Evolutionary conservation across 1,140 invertebrate genomes (phyloP).

Genomic region (Antheraea pernyi): DNA sequence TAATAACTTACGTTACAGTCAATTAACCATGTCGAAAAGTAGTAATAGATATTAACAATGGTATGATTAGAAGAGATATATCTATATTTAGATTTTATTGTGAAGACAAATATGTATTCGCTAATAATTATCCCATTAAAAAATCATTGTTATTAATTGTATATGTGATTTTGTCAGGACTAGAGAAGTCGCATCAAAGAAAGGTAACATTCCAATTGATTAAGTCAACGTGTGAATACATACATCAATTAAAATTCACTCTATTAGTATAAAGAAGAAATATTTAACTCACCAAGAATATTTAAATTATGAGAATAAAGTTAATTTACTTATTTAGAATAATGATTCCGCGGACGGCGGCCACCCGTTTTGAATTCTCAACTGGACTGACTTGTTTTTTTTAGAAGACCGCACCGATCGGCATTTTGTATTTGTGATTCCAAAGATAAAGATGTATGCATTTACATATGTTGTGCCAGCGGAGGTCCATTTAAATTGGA

Average conservation of each 20-base stretch:
- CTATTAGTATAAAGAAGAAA: conserved; percentile 36
- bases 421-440: conserved; percentile 68
- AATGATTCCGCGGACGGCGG: conserved; percentile 60
- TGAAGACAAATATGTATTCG: too few relatives aligned
- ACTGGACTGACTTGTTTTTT: conserved; percentile 46
- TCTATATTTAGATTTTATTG: too few relatives aligned
- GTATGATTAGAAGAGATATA: too few relatives aligned
- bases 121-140: too few relatives aligned
- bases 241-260: conserved; percentile 44
- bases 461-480: conserved; percentile 76
- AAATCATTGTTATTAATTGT: too few relatives aligned
- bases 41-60: too few relatives aligned
- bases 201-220: background rate
- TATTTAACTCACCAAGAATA: conserved; percentile 45
- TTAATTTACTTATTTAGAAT: conserved; percentile 76
- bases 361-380: conserved; percentile 66
- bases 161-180: background rate
- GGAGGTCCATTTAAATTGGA: conserved; percentile 75
- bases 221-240: background rate
- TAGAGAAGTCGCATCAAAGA: background rate
- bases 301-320: conserved; percentile 76
- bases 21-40: too few relatives aligned
- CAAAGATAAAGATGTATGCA: conserved; percentile 75
- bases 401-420: conserved; percentile 35
- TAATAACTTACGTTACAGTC: too few relatives aligned